These are phyloP conservation scores for Globicephala melas DNA, from an alignment of 2,113 vertebrate genomes.

Conservation along the genomic window DNA sequence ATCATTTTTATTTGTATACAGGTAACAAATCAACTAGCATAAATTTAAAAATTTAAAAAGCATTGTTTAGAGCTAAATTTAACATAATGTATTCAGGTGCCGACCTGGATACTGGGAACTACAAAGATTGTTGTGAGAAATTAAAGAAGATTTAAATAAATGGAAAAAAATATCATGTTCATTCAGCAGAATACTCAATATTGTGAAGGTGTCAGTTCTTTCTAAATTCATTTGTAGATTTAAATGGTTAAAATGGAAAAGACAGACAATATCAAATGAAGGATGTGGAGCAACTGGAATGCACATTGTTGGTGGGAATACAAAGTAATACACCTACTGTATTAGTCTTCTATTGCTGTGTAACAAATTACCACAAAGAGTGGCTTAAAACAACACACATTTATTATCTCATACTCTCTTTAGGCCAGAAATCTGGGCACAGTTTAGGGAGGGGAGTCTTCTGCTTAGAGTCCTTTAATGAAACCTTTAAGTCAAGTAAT, in stretches of 20 bases:
- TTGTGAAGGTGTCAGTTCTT: neutral
- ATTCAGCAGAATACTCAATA: neutral
- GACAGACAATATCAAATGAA: neutral
- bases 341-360: neutral
- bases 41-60: neutral
- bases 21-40: neutral
- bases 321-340: neutral
- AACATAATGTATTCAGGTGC: neutral
- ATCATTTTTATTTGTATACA: neutral
- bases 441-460: neutral
- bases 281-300: neutral
- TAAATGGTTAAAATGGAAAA: neutral
- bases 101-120: neutral
- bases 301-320: neutral
- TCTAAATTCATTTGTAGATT: neutral
- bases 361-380: neutral
- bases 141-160: neutral
- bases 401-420: neutral
- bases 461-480: neutral
- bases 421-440: neutral
- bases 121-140: neutral
- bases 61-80: neutral
- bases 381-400: neutral
- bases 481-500: neutral
- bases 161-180: neutral